Percentiles rank a stretch among this genome's conserved stretches.
phyloP scores from a whole-genome alignment of 2,888 invertebrate species.

The Eugnorisma glareosa region DNA sequence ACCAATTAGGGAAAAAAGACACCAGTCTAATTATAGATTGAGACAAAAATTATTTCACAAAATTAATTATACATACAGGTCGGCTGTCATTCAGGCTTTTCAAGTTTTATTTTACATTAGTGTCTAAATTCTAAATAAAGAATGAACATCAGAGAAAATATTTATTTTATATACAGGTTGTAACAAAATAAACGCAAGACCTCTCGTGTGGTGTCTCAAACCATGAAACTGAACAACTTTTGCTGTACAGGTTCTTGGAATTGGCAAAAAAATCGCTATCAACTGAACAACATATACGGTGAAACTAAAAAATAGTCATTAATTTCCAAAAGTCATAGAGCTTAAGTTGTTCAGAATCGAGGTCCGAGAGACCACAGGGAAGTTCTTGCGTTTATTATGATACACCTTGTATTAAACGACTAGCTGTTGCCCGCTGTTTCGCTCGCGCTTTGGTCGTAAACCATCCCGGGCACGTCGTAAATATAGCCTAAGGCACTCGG shows the following conservation, averaged over 20 bases:
- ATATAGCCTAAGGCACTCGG: too few relatives aligned
- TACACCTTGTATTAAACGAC: not conserved
- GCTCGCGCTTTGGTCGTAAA: too few relatives aligned
- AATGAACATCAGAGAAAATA: too few relatives aligned
- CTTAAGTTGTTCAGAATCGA: not conserved
- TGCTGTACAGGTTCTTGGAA: too few relatives aligned
- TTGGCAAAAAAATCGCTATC: too few relatives aligned
- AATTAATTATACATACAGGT: not conserved
- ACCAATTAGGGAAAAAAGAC: not conserved
- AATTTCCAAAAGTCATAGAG: too few relatives aligned
- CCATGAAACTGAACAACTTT: not conserved
- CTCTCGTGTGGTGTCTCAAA: not conserved
- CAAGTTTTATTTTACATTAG: not conserved
- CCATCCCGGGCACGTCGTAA: too few relatives aligned
- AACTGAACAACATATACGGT: too few relatives aligned
- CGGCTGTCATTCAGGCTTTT: not conserved
- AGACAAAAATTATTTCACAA: not conserved
- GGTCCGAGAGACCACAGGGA: not conserved
- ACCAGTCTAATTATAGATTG: too few relatives aligned
- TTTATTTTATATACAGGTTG: not conserved
- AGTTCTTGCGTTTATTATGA: too few relatives aligned
- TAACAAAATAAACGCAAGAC: not conserved
- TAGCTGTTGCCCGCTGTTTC: too few relatives aligned
- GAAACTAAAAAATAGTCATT: too few relatives aligned
- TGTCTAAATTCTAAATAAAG: not conserved